Conservation (phyloP, 2,888 invertebrate genomes). For the Pseudeuparius sepicola region DNA sequence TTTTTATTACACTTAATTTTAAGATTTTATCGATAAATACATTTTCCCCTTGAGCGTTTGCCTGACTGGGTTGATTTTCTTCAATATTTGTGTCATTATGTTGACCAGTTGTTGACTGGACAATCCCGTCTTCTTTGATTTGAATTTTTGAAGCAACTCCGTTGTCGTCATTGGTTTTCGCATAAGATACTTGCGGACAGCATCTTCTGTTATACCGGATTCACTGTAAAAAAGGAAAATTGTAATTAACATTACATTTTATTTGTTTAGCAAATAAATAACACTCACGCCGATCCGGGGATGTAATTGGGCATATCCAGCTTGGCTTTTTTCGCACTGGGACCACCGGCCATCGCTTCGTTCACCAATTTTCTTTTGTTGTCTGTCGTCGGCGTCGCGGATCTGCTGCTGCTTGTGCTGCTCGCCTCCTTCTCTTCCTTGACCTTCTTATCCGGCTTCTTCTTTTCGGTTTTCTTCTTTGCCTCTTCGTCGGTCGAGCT, state of each 20-base stretch:
- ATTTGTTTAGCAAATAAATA: constrained; percentile 8
- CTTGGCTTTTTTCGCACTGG: constrained; percentile 46
- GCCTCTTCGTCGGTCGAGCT: constrained; percentile 59
- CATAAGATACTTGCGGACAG: constrained; percentile 86
- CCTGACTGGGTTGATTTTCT: constrained; percentile 87
- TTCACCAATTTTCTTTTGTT: constrained; percentile 37
- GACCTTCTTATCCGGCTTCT: constrained; percentile 40
- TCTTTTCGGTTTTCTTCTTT: constrained; percentile 46
- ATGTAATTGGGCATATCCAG: constrained; percentile 43
- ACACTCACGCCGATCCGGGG: constrained; percentile 40
- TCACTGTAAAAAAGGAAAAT: constrained; percentile 49
- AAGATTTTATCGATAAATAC: constrained; percentile 77
- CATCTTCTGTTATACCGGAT: constrained; percentile 88
- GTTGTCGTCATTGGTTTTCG: constrained; percentile 98
- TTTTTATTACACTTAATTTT: constrained; percentile 1
- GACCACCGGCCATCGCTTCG: constrained; percentile 39
- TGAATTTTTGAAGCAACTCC: constrained; percentile 90
- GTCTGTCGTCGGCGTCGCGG: constrained; percentile 41
- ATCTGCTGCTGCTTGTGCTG: constrained; percentile 46
- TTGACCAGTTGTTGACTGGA: constrained; percentile 85
- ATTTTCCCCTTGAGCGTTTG: constrained; percentile 88
- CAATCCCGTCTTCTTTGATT: constrained; percentile 84
- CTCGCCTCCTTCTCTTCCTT: constrained; percentile 33
- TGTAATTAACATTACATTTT: constrained; percentile 1
- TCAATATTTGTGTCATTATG: constrained; percentile 89